Conservation (phyloP, 2,797 vertebrate species). For the Mycteria americana region DNA sequence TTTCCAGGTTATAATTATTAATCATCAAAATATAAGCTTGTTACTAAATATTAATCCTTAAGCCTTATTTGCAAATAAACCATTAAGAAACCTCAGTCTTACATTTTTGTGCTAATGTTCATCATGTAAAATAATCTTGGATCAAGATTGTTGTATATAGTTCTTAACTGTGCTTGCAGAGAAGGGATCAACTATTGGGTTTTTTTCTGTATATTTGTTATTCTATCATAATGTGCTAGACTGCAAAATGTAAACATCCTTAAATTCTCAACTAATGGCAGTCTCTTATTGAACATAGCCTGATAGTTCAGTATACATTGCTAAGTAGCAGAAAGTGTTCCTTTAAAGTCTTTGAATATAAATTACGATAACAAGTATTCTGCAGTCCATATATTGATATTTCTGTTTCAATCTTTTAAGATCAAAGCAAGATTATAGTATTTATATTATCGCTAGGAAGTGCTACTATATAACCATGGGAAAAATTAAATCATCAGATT, state of each 20-base stretch:
- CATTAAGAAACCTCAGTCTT: background rate
- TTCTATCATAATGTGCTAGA: background rate
- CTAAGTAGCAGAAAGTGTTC: background rate
- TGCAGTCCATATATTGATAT: background rate
- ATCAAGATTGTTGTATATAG: background rate
- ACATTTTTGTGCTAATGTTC: background rate
- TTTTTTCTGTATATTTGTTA: background rate
- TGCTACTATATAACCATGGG: background rate
- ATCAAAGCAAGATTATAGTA: background rate
- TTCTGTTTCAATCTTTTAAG: background rate
- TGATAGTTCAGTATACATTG: background rate
- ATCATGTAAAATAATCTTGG: background rate
- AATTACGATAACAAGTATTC: background rate
- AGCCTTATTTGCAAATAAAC: background rate
- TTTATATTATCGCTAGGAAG: background rate
- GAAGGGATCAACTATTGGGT: background rate
- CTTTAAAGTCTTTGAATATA: background rate
- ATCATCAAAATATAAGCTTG: background rate
- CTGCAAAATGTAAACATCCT: background rate
- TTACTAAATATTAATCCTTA: background rate
- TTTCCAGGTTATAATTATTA: background rate
- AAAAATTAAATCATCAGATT: background rate
- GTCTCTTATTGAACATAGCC: background rate
- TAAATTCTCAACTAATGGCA: background rate
- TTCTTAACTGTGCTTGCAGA: background rate